phyloP scores from a whole-genome alignment of 2,888 invertebrate species.

The Buathra laborator region DNA sequence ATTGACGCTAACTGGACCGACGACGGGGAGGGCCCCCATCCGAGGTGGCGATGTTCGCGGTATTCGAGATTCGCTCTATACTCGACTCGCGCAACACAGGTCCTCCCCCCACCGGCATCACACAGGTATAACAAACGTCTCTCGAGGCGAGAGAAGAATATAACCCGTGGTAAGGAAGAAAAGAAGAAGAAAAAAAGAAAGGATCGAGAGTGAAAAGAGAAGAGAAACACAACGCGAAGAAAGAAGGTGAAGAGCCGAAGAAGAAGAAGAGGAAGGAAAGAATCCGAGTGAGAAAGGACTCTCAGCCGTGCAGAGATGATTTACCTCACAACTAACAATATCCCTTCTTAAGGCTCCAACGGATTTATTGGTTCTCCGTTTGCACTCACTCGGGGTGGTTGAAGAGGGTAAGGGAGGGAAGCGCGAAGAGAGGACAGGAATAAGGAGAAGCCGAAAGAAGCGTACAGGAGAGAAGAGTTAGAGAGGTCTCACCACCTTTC shows the following conservation, averaged over 20 bases:
- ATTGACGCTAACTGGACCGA: constrained; percentile 80
- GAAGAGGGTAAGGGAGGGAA: constrained; percentile 33
- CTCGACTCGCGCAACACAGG: constrained; percentile 11
- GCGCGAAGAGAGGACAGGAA: constrained; percentile 44
- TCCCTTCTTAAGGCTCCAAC: constrained; percentile 81
- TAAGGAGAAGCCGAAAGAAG: constrained; percentile 57
- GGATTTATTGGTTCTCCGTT: constrained; percentile 82
- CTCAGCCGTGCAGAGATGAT: constrained; percentile 79
- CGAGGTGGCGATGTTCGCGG: constrained; percentile 68
- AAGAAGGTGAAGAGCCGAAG: constrained; percentile 37
- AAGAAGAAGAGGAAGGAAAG: constrained; percentile 53
- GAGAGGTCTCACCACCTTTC: constrained; percentile 54
- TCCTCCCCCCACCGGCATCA: constrained; percentile 28
- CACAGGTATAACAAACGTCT: constrained; percentile 67
- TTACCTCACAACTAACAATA: constrained; percentile 84
- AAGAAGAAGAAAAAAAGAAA: constrained; percentile 69
- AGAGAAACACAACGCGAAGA: constrained; percentile 23
- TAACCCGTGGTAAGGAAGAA: constrained; percentile 65
- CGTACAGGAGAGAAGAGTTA: constrained; percentile 57
- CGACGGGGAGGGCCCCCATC: constrained; percentile 43
- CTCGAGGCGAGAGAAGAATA: constrained; percentile 63
- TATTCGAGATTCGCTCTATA: constrained; percentile 46
- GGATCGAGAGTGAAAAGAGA: constrained; percentile 65
- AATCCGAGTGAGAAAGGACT: constrained; percentile 75
- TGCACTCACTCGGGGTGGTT: constrained; percentile 69